Evolutionary conservation across 2,888 invertebrate species (phyloP).

Genomic region (Copidosoma aretas): DNA sequence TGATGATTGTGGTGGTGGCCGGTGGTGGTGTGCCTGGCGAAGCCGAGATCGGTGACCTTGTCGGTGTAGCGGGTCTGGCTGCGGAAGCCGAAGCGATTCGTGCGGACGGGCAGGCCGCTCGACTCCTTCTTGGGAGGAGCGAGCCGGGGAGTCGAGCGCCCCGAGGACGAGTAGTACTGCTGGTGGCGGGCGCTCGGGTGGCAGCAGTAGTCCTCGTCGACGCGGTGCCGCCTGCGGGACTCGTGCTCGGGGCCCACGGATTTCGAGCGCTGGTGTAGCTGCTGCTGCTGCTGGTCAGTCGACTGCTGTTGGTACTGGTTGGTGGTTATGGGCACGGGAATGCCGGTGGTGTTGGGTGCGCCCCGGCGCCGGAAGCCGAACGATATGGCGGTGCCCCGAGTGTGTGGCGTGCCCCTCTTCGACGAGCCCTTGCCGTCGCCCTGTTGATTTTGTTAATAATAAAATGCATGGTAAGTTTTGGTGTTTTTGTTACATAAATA

Average conservation of each 20-base stretch:
- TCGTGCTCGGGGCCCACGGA: slow-evolving; percentile 56
- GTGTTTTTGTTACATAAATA: background rate
- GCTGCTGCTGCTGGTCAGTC: slow-evolving; percentile 29
- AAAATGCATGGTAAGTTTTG: too few species aligned
- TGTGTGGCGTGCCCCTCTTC: slow-evolving; percentile 66
- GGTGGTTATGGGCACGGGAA: slow-evolving; percentile 54
- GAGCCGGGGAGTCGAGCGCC: slow-evolving; percentile 71
- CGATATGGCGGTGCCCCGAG: slow-evolving; percentile 80
- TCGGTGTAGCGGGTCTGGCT: slow-evolving; percentile 72
- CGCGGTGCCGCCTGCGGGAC: slow-evolving; percentile 61
- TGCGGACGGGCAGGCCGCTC: slow-evolving; percentile 67
- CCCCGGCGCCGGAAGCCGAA: slow-evolving; percentile 82
- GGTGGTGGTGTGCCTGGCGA: slow-evolving; percentile 44
- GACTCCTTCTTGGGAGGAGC: slow-evolving; percentile 74
- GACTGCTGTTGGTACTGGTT: slow-evolving; percentile 38
- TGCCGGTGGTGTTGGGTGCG: slow-evolving; percentile 63
- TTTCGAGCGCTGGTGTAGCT: slow-evolving; percentile 61
- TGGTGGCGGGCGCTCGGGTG: slow-evolving; percentile 45
- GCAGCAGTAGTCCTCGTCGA: slow-evolving; percentile 53
- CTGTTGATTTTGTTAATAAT: slow-evolving; percentile 59
- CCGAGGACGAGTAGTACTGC: slow-evolving; percentile 62
- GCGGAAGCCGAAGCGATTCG: slow-evolving; percentile 81
- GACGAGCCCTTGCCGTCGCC: slow-evolving; percentile 71
- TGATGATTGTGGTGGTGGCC: too few species aligned
- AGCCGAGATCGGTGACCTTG: slow-evolving; percentile 69